Base-by-base conservation (phyloP, 2,888 invertebrate genomes). In the Agriopis leucophaearia region DNA sequence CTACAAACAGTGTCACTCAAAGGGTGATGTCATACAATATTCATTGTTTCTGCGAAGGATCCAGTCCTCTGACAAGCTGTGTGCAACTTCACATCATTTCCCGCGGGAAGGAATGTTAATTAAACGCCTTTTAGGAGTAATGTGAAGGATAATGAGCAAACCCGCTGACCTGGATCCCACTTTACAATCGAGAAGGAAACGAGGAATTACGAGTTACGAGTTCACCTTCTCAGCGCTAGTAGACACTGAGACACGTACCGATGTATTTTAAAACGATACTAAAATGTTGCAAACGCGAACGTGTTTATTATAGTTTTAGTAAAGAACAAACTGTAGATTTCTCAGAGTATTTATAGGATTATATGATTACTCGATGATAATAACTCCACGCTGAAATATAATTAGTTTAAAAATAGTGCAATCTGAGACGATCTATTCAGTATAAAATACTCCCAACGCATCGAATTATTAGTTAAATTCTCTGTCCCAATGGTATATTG, bases 91-190 rank as follows among this genome's bases (percentile, higher is more conserved):
- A 45, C 50, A 51, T 51, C 13, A 38, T 57, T 38, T 36, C 52
- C 9, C 38, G 16, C 47, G 40, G 35, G 35, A 10, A 42, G 52
- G 54, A 52, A 52, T 40, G 18, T 64, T 52, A 58, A 59, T 64
- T 52, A 64, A 64, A 59, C 38, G 45, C 27, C 38, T 54, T 58
- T 51, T 38, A 16, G 13, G 36, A 64, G 64, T 57, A 57, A 64
- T 58, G 58, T 54, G 18, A 9, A 15, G 38, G 51, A 45, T 47
- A 58, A 60, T 16, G 65, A 54, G 44, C 58, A 9, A 48, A 15
- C 42, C 51, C 42, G n/a, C 65, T 52, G 54, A 54, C 47, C 54
- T 35, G 59, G 40, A 51, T 51, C 40, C 15, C 27, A 15, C 42
- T 55, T 16, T 35, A 56, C 48, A 42, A 48, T 36, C 55, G 12